phyloP scores from a whole-genome alignment of 2,888 invertebrate genomes.

The Drosophila leonis region DNA sequence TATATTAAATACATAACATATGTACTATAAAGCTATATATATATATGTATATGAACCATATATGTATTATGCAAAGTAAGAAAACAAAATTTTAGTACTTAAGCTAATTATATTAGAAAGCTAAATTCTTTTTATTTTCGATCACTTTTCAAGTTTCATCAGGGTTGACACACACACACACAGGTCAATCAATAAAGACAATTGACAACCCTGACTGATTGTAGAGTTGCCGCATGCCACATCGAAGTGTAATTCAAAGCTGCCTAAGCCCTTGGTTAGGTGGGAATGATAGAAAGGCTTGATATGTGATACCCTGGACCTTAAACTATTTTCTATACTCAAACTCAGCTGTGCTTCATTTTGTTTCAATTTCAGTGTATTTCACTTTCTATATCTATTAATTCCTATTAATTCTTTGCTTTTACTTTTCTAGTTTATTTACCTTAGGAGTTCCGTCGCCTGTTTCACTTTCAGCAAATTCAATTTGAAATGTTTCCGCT shows the following conservation, averaged over 20 bases:
- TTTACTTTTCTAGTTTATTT: not conserved
- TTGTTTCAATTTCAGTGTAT: not conserved
- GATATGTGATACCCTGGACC: slow-evolving; percentile 59
- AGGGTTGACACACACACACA: slow-evolving; percentile 51
- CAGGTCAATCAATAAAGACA: slow-evolving; percentile 31
- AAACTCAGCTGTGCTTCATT: not conserved
- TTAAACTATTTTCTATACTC: not conserved
- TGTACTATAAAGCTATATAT: slow-evolving; percentile 29
- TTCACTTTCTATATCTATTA: not conserved
- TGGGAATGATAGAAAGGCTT: slow-evolving; percentile 31
- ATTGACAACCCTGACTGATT: slow-evolving; percentile 32
- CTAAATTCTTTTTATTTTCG: not conserved
- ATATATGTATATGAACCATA: slow-evolving; percentile 30
- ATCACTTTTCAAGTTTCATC: slow-evolving; percentile 34
- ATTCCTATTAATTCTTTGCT: fast-evolving
- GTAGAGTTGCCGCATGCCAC: slow-evolving; percentile 30
- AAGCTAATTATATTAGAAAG: slow-evolving; percentile 41
- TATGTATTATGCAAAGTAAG: slow-evolving; percentile 20
- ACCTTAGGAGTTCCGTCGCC: not conserved
- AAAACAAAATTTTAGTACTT: slow-evolving; percentile 43
- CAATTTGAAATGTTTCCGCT: not conserved
- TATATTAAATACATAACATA: slow-evolving; percentile 31
- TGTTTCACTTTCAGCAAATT: not conserved
- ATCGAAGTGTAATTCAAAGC: slow-evolving; percentile 59
- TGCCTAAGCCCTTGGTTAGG: slow-evolving; percentile 28